Percentiles rank a stretch among this genome's conserved stretches.
Conservation (phyloP, 2,888 invertebrate species). For the Dione juno region DNA sequence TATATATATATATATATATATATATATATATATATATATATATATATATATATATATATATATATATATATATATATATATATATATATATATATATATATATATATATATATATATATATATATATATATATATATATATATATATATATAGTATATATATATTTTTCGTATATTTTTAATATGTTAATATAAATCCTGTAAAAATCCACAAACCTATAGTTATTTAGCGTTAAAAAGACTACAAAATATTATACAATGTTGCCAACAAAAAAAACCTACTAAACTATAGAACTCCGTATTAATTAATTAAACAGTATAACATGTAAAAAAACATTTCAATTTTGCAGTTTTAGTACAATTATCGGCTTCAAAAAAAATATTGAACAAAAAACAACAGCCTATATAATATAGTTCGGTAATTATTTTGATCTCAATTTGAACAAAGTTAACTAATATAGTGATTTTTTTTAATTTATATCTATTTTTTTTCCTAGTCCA, state of each 20-base stretch:
- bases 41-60: no score
- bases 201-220: slow-evolving; percentile 1
- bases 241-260: slow-evolving; percentile 29
- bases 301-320: slow-evolving; percentile 33
- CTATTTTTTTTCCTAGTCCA: slow-evolving; percentile 46
- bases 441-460: slow-evolving; percentile 58
- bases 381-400: slow-evolving; percentile 1
- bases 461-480: slow-evolving; percentile 49
- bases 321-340: slow-evolving; percentile 42
- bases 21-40: no score
- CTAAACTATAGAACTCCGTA: slow-evolving; percentile 15
- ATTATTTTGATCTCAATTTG: slow-evolving; percentile 63
- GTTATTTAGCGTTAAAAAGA: slow-evolving; percentile 14
- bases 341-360: slow-evolving; percentile 46
- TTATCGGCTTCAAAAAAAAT: slow-evolving; percentile 38
- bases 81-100: no score
- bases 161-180: no score
- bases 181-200: neutral
- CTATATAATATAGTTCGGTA: slow-evolving; percentile 34
- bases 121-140: no score
- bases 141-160: no score
- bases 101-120: no score
- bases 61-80: no score
- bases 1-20: no score
- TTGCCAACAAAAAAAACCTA: slow-evolving; percentile 38